Conservation (phyloP, 2,797 vertebrate species). For the Philypnodon macrostomus region DNA sequence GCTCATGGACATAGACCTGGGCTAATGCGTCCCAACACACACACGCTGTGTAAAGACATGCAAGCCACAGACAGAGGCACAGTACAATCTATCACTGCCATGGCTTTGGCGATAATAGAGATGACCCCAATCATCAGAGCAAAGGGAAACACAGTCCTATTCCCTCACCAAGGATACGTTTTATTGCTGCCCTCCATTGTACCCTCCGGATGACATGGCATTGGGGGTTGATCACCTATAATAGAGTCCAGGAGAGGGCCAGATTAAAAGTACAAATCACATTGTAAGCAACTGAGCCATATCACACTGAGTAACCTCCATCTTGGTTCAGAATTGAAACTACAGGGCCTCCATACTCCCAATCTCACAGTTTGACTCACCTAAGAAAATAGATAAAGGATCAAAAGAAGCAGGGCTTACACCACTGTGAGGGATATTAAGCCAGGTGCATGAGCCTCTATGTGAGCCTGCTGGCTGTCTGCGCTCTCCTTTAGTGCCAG, state of each 20-base stretch:
- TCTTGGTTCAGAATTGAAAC: conserved; percentile 16
- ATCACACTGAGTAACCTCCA: conserved; percentile 38
- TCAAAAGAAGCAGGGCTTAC: conserved; percentile 9
- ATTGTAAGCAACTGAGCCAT: conserved; percentile 33
- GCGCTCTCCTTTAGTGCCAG: conserved; percentile 13
- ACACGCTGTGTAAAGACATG: conserved; percentile 14
- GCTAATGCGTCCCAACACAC: conserved; percentile 28
- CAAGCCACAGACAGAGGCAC: conserved; percentile 22
- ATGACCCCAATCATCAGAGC: conserved; percentile 73
- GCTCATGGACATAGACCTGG: conserved; percentile 31
- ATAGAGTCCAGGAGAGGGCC: conserved; percentile 48
- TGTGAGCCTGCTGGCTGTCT: conserved; percentile 1
- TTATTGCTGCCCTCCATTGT: conserved; percentile 48
- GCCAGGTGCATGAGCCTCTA: conserved; percentile 27
- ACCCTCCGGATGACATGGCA: conserved; percentile 45
- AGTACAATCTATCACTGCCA: conserved; percentile 55
- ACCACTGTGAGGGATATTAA: conserved; percentile 36
- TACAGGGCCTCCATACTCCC: conserved; percentile 11
- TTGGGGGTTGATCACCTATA: conserved; percentile 52
- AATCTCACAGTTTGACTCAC: conserved; percentile 14
- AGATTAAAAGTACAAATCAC: conserved; percentile 68
- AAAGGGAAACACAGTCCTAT: conserved; percentile 36
- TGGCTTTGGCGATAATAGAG: conserved; percentile 55
- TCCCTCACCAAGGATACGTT: conserved; percentile 44
- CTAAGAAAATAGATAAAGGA: conserved; percentile 35